Base-by-base conservation (phyloP, 2,113 vertebrate genomes). In the Ivindomyrus marchei region DNA sequence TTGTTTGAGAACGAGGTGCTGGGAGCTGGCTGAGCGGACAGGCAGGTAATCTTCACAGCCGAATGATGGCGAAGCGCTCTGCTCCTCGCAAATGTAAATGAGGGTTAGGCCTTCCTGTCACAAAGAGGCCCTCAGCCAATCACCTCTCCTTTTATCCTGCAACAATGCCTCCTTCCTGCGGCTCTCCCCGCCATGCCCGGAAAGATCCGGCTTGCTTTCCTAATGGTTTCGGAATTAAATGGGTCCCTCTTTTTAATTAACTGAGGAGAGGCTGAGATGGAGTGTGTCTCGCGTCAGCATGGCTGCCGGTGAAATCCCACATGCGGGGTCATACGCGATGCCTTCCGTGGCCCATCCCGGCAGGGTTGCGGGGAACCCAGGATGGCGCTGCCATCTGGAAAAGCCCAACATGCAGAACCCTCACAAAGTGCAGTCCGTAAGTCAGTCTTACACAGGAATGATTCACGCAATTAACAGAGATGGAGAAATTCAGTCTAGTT, bases 221-320 rank as follows among this genome's bases (percentile, higher is more conserved):
- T 52, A 70, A 91, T 88, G 84, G 85, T 89, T 90, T 89, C 90
- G 90, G 90, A 93, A 92, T 90, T 90, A 83, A 91, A 92, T 80
- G 90, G 39, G 80, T 80, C 90, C 85, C 88, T 89, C 70, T 89
- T 91, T 92, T 91, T 93, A 92, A 93, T 92, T 92, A 91, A 88
- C 66, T 62, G 19, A 15, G 88, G 80, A 49, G 80, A 74, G 87
- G 87, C 52, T 87, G 85, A 90, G 83, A 46, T 77, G 84, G 74
- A 87, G 70, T 36, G 50, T 45, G 42, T 27, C 9, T 88, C 27
- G 89, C 77, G 89, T 90, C 90, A 19, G 90, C 88, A 84, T 90
- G 90, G 89, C 87, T 42, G 31, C 27, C 4, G 15, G 36, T 77
- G 70, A 77, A 19, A 77, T 19, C 74, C 36, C 27, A 70, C 62